phyloP scores from a whole-genome alignment of 1,140 invertebrate genomes.

The Colletes latitarsis region DNA sequence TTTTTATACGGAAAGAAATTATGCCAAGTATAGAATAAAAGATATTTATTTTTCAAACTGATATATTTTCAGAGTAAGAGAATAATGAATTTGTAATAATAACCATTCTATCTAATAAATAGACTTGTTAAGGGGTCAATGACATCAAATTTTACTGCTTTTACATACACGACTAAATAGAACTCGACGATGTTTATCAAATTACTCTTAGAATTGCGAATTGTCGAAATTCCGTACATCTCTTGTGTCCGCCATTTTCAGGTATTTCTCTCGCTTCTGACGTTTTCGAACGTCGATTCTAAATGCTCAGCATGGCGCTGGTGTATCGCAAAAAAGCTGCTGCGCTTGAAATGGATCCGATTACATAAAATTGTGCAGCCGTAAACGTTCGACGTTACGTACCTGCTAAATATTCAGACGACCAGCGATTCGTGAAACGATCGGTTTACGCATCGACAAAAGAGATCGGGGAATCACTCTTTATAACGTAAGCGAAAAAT shows the following conservation, averaged over 20 bases:
- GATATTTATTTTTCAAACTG: too few species aligned
- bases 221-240: background rate
- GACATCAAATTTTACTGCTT: too few species aligned
- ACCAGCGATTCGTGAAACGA: background rate
- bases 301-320: background rate
- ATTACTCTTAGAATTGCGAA: background rate
- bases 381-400: background rate
- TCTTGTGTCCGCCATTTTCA: too few species aligned
- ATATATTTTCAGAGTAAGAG: too few species aligned
- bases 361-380: background rate
- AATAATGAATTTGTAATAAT: too few species aligned
- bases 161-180: background rate
- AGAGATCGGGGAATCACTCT: slow-evolving; percentile 23
- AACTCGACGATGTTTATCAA: background rate
- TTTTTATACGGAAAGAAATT: too few species aligned
- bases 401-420: background rate
- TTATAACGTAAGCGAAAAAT: slow-evolving; percentile 33
- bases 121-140: too few species aligned
- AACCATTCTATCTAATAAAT: too few species aligned
- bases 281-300: background rate
- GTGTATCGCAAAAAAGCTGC: background rate
- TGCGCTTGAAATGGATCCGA: background rate
- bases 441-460: background rate
- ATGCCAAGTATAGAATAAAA: too few species aligned
- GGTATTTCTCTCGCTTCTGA: too few species aligned